Evolutionary conservation across 2,888 invertebrate genomes (phyloP), one percentile per base, ranked within the genome.

Genomic region (Metopia argyrocephala): DNA sequence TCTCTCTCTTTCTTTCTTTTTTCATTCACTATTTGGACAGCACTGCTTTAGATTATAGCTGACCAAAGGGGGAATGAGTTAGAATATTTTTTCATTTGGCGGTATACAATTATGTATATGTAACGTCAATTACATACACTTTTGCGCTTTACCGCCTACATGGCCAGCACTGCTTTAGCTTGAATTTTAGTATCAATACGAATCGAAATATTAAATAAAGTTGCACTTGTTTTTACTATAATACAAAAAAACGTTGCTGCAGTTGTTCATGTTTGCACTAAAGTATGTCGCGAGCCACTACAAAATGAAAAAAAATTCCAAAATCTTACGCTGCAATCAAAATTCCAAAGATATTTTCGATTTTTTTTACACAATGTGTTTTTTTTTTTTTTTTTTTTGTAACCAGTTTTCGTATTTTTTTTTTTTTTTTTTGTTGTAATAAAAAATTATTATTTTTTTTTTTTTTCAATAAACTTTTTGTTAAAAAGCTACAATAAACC

Each of bases 241-340:
- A 28, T 52, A n/a, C n/a, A n/a, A n/a, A n/a, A n/a, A n/a, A n/a
- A n/a, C 31, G 12, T 66, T 28, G 31, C 12, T 9, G 25, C 66
- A 12, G 20, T 9, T 18, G 61, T 21, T 50, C 52, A 25, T 27
- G 45, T 20, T 15, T 38, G 38, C 38, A 6, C 15, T 38, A 38
- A 74, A 65, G 69, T 78, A 54, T 78, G 69, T 79, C 65, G 75
- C 75, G 64, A 46, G 79, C 57, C 66, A 57, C 27, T 54, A 65
- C 23, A 50, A 6, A 46, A 15, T 12, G 23, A 50, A 46, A 15
- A 57, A 28, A 50, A 69, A 70, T 70, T 70, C 68, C 62, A 70
- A 74, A 76, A 71, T 76, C 68, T 76, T 76, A 25, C 71, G 62
- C 73, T 69, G 73, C 76, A 80, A 80, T 80, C 71, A 73, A 81